These are phyloP conservation scores for Drosophila pruinosa DNA, from an alignment of 1,140 invertebrate species.

Conservation along the genomic window DNA sequence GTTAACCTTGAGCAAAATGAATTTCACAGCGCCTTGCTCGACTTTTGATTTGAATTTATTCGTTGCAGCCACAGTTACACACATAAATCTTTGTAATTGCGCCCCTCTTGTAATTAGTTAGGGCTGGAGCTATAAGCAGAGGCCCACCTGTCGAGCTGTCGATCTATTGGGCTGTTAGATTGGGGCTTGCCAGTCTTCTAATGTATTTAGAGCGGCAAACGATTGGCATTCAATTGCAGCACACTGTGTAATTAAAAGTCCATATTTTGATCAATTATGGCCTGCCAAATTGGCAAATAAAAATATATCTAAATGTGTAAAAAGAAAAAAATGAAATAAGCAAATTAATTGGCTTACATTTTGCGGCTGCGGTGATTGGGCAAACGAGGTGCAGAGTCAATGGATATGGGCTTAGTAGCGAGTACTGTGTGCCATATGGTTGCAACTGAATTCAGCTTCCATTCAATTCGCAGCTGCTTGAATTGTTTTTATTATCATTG, in stretches of 20 bases:
- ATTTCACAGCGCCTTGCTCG: conserved; percentile 30
- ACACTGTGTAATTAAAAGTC: conserved; percentile 71
- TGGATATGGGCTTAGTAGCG: conserved; percentile 32
- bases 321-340: conserved; percentile 8
- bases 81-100: conserved; percentile 22
- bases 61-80: conserved; percentile 9
- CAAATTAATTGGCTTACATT: conserved; percentile 72
- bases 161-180: conserved; percentile 3
- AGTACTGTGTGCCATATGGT: conserved; percentile 31
- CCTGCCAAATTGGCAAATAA: conserved; percentile 48
- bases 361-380: conserved; percentile 46
- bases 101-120: conserved; percentile 30
- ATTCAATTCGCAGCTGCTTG: conserved; percentile 37
- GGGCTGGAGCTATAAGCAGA: not conserved
- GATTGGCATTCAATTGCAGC: conserved; percentile 58
- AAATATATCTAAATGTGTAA: not conserved
- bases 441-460: conserved; percentile 23
- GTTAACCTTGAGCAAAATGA: conserved; percentile 70
- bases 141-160: conserved; percentile 19
- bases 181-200: conserved; percentile 40
- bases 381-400: conserved; percentile 47
- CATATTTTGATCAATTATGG: conserved; percentile 70
- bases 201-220: conserved; percentile 48
- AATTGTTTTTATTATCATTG: conserved; percentile 20
- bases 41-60: conserved; percentile 39